Conservation (phyloP, 1,140 invertebrate species). For the Schlechtendalia chinensis region DNA sequence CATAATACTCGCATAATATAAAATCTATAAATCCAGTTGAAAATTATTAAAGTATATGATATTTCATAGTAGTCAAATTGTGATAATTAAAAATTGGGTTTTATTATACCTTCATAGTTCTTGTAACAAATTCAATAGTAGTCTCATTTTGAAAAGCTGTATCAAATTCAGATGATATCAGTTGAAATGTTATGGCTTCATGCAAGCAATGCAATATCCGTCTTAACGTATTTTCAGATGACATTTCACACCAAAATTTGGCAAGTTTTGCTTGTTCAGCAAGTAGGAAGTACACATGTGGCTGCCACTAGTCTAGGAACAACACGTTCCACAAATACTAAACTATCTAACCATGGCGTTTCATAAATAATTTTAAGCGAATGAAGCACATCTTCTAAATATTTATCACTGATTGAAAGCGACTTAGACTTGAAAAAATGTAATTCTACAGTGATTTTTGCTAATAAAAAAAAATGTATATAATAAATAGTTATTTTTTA, state of each 20-base stretch:
- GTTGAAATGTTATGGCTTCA: slow-evolving; percentile 78
- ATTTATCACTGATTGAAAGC: slow-evolving; percentile 38
- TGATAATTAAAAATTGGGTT: too few relatives aligned
- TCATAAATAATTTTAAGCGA: slow-evolving; percentile 86
- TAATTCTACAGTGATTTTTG: slow-evolving; percentile 37
- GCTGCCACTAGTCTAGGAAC: slow-evolving; percentile 71
- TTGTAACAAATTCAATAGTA: slow-evolving; percentile 75
- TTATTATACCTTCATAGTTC: slow-evolving; percentile 67
- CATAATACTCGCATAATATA: slow-evolving; percentile 86
- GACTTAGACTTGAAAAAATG: slow-evolving; percentile 44
- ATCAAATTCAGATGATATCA: slow-evolving; percentile 74
- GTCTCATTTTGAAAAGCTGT: slow-evolving; percentile 79
- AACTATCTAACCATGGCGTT: slow-evolving; percentile 71
- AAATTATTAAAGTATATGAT: too few relatives aligned
- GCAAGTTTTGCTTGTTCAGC: slow-evolving; percentile 78
- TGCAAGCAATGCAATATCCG: slow-evolving; percentile 77
- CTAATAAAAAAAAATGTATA: slow-evolving; percentile 24
- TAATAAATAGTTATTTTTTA: too few relatives aligned
- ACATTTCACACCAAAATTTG: slow-evolving; percentile 68
- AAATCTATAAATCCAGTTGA: slow-evolving; percentile 64
- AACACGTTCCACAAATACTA: slow-evolving; percentile 51
- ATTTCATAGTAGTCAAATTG: too few relatives aligned
- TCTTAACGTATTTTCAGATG: slow-evolving; percentile 62
- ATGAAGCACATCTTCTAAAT: slow-evolving; percentile 63
- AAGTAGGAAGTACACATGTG: slow-evolving; percentile 68